These are phyloP conservation scores for Zygogramma bicolorata DNA, from an alignment of 2,888 invertebrate species.

Conservation along the genomic window DNA sequence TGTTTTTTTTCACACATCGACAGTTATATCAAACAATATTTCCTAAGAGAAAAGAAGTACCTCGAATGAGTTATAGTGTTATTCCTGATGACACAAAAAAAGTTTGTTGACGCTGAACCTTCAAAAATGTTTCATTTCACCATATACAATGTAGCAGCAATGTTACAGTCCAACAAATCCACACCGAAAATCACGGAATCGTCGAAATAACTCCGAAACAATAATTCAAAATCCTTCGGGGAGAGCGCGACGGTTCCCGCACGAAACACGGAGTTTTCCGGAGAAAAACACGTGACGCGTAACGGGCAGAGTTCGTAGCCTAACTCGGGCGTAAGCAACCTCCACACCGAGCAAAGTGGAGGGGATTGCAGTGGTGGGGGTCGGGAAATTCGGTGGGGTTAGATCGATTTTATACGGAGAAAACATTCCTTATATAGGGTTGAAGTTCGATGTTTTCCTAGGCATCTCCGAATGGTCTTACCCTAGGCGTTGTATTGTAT, in stretches of 20 bases:
- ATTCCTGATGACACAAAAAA: no score
- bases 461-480: conserved; percentile 47
- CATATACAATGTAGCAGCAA: no score
- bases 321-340: conserved; percentile 51
- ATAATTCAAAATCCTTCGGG: neutral
- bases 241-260: neutral
- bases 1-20: no score
- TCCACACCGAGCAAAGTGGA: conserved; percentile 41
- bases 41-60: no score
- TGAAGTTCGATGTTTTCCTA: conserved; percentile 40
- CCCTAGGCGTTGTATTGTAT: conserved; percentile 45
- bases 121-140: no score
- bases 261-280: conserved; percentile 23
- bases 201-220: no score
- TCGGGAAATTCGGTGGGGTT: conserved; percentile 38
- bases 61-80: no score
- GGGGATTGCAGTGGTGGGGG: conserved; percentile 39
- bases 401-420: conserved; percentile 42
- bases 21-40: no score
- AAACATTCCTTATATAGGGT: conserved; percentile 29
- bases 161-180: no score
- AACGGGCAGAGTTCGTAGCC: conserved; percentile 37
- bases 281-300: conserved; percentile 32
- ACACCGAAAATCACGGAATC: no score
- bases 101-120: no score